phyloP scores from a whole-genome alignment of 2,888 invertebrate genomes.

The Campaea margaritaria region DNA sequence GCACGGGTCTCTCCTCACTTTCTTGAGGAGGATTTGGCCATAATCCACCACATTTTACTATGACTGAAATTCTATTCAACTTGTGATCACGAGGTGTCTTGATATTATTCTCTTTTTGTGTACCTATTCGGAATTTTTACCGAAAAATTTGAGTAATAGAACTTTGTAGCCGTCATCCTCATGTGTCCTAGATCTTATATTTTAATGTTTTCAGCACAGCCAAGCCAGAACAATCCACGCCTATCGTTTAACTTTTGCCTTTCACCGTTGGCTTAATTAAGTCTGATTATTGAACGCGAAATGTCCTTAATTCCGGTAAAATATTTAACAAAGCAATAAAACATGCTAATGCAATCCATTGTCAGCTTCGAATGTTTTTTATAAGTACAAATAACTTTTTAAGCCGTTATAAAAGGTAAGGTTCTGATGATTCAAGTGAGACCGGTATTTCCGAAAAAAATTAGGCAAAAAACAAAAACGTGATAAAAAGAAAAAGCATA shows the following conservation, averaged over 20 bases:
- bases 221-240: too few relatives aligned
- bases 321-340: conserved; percentile 10
- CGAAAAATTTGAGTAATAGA: too few relatives aligned
- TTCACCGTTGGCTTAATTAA: background rate
- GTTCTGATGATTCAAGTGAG: conserved; percentile 43
- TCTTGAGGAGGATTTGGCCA: too few relatives aligned
- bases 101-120: too few relatives aligned
- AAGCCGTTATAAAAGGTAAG: conserved; percentile 50
- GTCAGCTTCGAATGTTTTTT: conserved; percentile 27
- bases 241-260: background rate
- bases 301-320: background rate
- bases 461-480: conserved; percentile 9
- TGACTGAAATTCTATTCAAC: too few relatives aligned
- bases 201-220: too few relatives aligned
- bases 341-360: conserved; percentile 9
- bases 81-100: too few relatives aligned
- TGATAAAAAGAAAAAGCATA: background rate
- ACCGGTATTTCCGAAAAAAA: conserved; percentile 37
- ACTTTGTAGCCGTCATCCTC: too few relatives aligned
- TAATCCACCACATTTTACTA: too few relatives aligned
- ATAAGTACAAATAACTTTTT: conserved; percentile 30
- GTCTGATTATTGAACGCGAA: background rate
- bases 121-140: too few relatives aligned
- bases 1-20: too few relatives aligned
- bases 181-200: too few relatives aligned